Conservation (phyloP, 1,140 invertebrate species). For the Drosophila azteca region DNA sequence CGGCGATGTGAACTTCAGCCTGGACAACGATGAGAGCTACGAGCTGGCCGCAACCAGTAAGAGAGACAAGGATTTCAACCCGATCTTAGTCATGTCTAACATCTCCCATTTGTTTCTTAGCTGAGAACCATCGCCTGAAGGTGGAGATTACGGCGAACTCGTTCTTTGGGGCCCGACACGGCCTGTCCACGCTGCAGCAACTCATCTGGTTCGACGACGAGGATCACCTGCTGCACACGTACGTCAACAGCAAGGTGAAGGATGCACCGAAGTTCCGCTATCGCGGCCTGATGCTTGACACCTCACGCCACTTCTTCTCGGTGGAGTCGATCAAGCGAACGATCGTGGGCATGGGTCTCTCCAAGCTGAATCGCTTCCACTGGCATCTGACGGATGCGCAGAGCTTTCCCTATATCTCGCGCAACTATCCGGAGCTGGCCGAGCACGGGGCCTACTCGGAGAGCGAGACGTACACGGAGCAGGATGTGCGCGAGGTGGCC, state of each 20-base stretch:
- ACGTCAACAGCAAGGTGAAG: slow-evolving; percentile 86
- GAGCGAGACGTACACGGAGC: slow-evolving; percentile 87
- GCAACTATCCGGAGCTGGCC: slow-evolving; percentile 88
- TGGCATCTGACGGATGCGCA: slow-evolving; percentile 94
- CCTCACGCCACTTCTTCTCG: slow-evolving; percentile 90
- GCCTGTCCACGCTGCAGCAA: slow-evolving; percentile 91
- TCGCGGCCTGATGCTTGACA: slow-evolving; percentile 91
- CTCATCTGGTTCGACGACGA: slow-evolving; percentile 90
- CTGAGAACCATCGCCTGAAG: slow-evolving; percentile 84
- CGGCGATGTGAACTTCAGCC: slow-evolving; percentile 85
- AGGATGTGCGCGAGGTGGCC: slow-evolving; percentile 88
- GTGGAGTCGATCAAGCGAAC: slow-evolving; percentile 88
- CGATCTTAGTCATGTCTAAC: neutral
- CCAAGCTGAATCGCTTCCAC: slow-evolving; percentile 93
- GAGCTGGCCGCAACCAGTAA: slow-evolving; percentile 86
- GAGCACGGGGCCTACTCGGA: slow-evolving; percentile 90
- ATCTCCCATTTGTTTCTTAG: slow-evolving; percentile 27
- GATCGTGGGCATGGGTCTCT: slow-evolving; percentile 90
- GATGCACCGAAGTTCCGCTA: slow-evolving; percentile 87
- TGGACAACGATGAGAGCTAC: slow-evolving; percentile 91
- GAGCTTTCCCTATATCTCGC: slow-evolving; percentile 90
- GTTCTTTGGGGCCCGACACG: slow-evolving; percentile 91
- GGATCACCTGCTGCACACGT: slow-evolving; percentile 85
- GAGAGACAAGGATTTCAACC: neutral
- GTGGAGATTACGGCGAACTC: slow-evolving; percentile 88